Percentiles rank a stretch among this genome's conserved stretches.
Evolutionary conservation across 2,888 invertebrate genomes (phyloP).

Genomic region (Leucophora obtusa): DNA sequence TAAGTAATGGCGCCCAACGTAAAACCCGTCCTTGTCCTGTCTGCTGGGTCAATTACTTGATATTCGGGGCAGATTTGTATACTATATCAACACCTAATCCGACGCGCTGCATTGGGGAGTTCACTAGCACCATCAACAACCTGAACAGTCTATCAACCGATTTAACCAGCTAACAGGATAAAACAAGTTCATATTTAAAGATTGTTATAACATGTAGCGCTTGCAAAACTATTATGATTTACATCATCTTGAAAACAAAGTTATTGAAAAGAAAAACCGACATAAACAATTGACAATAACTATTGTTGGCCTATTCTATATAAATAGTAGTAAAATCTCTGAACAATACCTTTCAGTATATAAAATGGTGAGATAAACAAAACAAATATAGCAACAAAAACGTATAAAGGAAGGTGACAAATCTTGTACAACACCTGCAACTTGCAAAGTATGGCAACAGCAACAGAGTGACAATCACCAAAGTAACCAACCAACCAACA

Average conservation of each 20-base stretch:
- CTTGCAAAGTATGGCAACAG: constrained; percentile 7
- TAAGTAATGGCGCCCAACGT: too few species aligned
- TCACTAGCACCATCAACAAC: too few species aligned
- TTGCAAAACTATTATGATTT: constrained; percentile 40
- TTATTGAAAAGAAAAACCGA: constrained; percentile 15
- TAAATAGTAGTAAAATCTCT: neutral
- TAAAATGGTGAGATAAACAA: neutral
- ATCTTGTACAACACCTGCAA: constrained; percentile 64
- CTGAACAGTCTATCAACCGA: too few species aligned
- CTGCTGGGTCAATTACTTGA: too few species aligned
- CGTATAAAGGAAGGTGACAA: constrained; percentile 57
- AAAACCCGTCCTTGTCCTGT: too few species aligned
- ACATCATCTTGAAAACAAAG: constrained; percentile 50
- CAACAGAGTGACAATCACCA: constrained; percentile 21
- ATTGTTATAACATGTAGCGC: neutral
- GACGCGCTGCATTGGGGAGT: too few species aligned
- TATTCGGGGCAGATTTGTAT: too few species aligned
- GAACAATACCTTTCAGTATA: neutral
- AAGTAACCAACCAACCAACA: neutral
- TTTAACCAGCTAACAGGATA: too few species aligned
- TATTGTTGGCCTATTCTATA: constrained; percentile 27
- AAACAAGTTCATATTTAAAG: too few species aligned
- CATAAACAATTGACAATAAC: constrained; percentile 57
- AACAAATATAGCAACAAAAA: neutral
- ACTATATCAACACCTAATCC: too few species aligned